Evolutionary conservation across 2,888 invertebrate species (phyloP), one percentile per base, ranked within the genome.

Genomic region (Trachelus troglodyta): DNA sequence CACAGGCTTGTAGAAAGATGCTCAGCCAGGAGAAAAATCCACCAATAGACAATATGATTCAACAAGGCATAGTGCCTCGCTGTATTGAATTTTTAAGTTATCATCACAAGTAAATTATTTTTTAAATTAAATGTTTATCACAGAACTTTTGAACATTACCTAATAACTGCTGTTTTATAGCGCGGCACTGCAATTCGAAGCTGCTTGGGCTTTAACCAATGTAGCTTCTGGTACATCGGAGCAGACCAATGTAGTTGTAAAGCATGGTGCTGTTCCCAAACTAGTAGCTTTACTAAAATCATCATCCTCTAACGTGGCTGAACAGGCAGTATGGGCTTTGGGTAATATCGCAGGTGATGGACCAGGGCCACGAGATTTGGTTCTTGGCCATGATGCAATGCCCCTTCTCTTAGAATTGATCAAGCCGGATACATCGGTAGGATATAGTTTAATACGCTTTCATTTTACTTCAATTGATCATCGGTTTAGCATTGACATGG

Each of bases 271-370:
- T 0, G 94, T 99, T 34, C 96, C 96, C 0, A 95, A 95, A 79
- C 94, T 99, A 76, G 94, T 98, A 34, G 89, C 92, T 0, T 93
- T 99, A 23, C 92, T 98, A 0, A 92, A 93, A 11, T 96, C 96
- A 0, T 92, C 94, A 1, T 93, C 94, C 69, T 92, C 94, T 0
- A 94, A 95, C 83, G 95, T 97, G 1, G 96, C 97, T 1, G 98
- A 98, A 89, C 98, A 98, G 91, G 96, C 97, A n/a, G 97, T 98
- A 0, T 99, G 97, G 99, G 99, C 99, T 0, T 93, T 98, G n/a
- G 98, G 98, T 83, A 99, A 99, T 92, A 98, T 99, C 86, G 98
- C 98, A 12, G 98, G 99, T 68, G 97, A 97, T 91, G 97, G 97
- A 0, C 94, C 97, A 0, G 92, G 92, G 23, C 94, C 97, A 0